These are phyloP conservation scores for Eupleurogrammus muticus DNA, from an alignment of 2,797 vertebrate genomes.

Conservation along the genomic window DNA sequence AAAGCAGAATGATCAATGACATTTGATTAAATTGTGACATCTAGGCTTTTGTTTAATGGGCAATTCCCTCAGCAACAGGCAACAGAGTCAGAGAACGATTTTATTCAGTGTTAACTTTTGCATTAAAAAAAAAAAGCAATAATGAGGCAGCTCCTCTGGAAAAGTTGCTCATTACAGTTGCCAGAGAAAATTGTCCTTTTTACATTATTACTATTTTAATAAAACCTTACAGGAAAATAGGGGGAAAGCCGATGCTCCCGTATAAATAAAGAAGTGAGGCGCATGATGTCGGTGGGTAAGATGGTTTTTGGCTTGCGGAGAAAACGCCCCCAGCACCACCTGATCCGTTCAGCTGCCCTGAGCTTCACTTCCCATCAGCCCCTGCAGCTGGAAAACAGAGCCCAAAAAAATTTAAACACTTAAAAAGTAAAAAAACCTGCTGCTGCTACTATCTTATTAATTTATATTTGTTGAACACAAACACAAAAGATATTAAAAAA, in stretches of 20 bases:
- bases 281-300: constrained; percentile 10
- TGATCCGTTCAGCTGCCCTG: constrained; percentile 47
- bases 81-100: not conserved
- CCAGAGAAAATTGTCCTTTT: not conserved
- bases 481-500: constrained; percentile 76
- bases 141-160: constrained; percentile 31
- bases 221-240: not conserved
- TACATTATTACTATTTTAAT: not conserved
- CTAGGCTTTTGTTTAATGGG: not conserved
- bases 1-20: too few species aligned
- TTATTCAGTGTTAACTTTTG: constrained; percentile 5
- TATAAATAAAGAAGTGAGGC: not conserved
- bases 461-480: constrained; percentile 83
- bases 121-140: constrained; percentile 14
- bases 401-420: constrained; percentile 62
- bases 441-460: constrained; percentile 58
- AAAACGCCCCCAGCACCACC: constrained; percentile 6
- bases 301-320: constrained; percentile 39
- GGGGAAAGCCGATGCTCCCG: not conserved
- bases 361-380: constrained; percentile 69
- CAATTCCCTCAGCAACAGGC: constrained; percentile 13
- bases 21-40: not conserved
- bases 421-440: constrained; percentile 60
- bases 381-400: constrained; percentile 76
- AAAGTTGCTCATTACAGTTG: constrained; percentile 9